Evolutionary conservation across 2,797 vertebrate genomes (phyloP), one percentile per base, ranked within the genome.

Genomic region (Cynodonichthys magdalenae): DNA sequence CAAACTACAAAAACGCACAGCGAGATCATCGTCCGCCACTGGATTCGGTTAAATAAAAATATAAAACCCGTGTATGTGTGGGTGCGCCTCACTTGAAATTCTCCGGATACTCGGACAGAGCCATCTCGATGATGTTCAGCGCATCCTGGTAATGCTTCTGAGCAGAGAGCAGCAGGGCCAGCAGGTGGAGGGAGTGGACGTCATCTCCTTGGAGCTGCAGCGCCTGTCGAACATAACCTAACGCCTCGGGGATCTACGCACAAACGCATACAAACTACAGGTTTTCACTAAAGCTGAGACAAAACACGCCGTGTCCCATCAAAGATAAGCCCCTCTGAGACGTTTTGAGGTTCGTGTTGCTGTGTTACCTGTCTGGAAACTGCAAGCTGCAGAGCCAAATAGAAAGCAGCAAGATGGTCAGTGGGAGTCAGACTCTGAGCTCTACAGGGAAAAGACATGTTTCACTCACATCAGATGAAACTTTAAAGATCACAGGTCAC

Each of bases 121-220:
- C 97, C 97, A 98, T 99, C 89, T 99, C 97, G n/a, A 98, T 96
- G 75, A 99, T 99, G 82, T 96, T 99, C 75, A 99, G 94, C 14
- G 92, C 97, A 3, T 99, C 97, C 0, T 98, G 97, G 87, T 98
- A 95, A 85, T 99, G 97, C 83, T 99, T 99, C 90, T 99, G 97
- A 1, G 97, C 96, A 0, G 97, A 99, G 1, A 99, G 90, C 59
- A 99, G 83, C 80, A 99, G 93, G 5, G 97, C 95, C 61, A 99
- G 95, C 69, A 99, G 94, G 84, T 99, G 97, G 74, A 99, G 93
- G 42, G 96, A 98, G 90, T 98, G 96, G 78, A 96, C 95, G 28
- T 99, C 97, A 20, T 98, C 97, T 2, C 97, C 97, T 80, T 99
- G 97, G 56, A 99, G 95, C 5, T 98, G 97, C 60, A 99, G 85